Base-by-base conservation (phyloP, 2,797 vertebrate genomes). In the Percopsis omiscomaycus region DNA sequence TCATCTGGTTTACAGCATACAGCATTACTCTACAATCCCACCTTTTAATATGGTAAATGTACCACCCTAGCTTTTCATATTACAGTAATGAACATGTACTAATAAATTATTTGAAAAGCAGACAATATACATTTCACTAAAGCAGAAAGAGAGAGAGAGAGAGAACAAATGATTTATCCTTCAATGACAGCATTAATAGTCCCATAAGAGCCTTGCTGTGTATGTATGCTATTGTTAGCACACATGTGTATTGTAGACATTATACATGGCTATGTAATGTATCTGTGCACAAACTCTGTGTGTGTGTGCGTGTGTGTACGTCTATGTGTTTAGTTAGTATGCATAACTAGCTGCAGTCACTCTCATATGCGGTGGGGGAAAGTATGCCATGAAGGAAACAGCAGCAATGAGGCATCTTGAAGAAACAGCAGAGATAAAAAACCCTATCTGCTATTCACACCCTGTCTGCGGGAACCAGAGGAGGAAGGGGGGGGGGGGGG, bases 401-500 rank as follows among this genome's bases (percentile, higher is more conserved):
- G 71, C 76, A 74, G 79, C 69, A 62, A 68, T 51, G 73, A 52
- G 67, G 59, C 74, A 66, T 67, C 77, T 70, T 82, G 58, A 0
- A 45, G 59, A 61, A 45, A 73, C 64, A 14, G 79, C 74, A 57
- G 77, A 78, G 78, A 76, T 58, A 71, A 75, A 78, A 80, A 22
- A 79, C 76, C 70, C 85, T 74, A 72, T 84, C 73, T 79, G 74
- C 79, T 63, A 80, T 79, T 80, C 75, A 78, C 65, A 77, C 59
- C 4, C 71, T 83, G 73, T 76, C 66, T 69, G 78, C 70, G 58
- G 75, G 74, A 69, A 84, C 76, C 77, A 79, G 61, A 60, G 82
- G 80, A 48, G 13, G 14, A 15, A 14, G 15, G 67, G 66, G 61
- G 11, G 4, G 27, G 54, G 30, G n/a, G 29, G 9, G 32, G 8